A percentile compares a stretch with the other conserved stretches of the same genome.
Evolutionary conservation across 53 echinoderm and acorn worm species (phyloP).

Genomic region (Glandiceps talaboti): DNA sequence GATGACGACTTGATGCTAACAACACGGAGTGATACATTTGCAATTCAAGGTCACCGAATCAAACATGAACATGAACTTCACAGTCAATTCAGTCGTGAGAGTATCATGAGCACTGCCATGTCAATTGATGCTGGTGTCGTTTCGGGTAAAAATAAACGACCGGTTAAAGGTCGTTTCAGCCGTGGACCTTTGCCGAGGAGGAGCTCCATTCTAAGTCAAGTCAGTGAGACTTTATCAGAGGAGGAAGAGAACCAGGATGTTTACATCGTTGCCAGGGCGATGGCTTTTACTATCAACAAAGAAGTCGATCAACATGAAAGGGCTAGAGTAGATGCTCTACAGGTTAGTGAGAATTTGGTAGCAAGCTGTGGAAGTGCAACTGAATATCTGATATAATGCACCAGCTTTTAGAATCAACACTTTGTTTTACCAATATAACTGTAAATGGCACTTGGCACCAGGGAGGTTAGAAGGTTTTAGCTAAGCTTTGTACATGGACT

Average conservation of each 20-base stretch:
- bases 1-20: slow-evolving; percentile 31
- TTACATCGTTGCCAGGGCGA: slow-evolving; percentile 52
- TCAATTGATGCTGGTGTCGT: neutral
- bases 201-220: slow-evolving; percentile 1
- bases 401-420: too few species aligned
- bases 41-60: slow-evolving; percentile 1
- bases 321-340: slow-evolving; percentile 5
- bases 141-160: neutral
- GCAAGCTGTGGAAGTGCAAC: too few species aligned
- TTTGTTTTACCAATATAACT: too few species aligned
- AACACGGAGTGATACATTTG: slow-evolving; percentile 1
- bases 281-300: slow-evolving; percentile 44
- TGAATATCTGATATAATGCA: too few species aligned
- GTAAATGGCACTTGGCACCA: neutral
- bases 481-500: too few species aligned
- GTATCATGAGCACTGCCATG: neutral
- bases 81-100: neutral
- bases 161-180: neutral
- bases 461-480: neutral
- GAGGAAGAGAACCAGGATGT: slow-evolving; percentile 35
- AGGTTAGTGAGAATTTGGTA: too few species aligned
- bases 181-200: neutral
- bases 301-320: slow-evolving; percentile 14
- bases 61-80: neutral
- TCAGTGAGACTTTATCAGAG: neutral